Conservation (phyloP, 2,797 vertebrate species). For the Menidia menidia region DNA sequence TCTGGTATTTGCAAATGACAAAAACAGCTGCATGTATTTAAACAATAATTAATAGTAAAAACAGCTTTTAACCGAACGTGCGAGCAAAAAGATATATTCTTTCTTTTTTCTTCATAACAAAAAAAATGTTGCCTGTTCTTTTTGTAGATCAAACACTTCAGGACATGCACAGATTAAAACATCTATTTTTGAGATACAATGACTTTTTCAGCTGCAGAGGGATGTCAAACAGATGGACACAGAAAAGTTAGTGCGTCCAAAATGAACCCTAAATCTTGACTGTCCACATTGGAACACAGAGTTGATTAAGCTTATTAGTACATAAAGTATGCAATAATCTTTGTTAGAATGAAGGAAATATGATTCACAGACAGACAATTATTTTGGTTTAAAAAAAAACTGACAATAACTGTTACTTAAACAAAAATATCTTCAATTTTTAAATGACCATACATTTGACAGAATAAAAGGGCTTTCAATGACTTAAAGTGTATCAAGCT, state of each 20-base stretch:
- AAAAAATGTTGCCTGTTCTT: too few species aligned
- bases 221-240: not conserved
- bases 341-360: not conserved
- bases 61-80: not conserved
- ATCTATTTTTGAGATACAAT: not conserved
- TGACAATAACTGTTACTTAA: not conserved
- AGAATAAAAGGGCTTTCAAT: too few species aligned
- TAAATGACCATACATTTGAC: too few species aligned
- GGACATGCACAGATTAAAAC: not conserved
- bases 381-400: not conserved
- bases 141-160: not conserved
- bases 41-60: conserved; percentile 5
- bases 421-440: not conserved
- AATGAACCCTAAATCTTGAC: not conserved
- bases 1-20: conserved; percentile 4
- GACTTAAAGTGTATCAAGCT: too few species aligned
- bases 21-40: not conserved
- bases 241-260: not conserved
- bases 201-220: not conserved
- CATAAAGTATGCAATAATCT: not conserved
- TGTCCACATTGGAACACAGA: not conserved
- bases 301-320: not conserved
- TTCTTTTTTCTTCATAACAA: not conserved
- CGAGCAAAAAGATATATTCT: not conserved
- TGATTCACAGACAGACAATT: not conserved